Evolutionary conservation across 2,797 vertebrate genomes (phyloP), one percentile per base, ranked within the genome.

Genomic region (Molossus molossus): DNA sequence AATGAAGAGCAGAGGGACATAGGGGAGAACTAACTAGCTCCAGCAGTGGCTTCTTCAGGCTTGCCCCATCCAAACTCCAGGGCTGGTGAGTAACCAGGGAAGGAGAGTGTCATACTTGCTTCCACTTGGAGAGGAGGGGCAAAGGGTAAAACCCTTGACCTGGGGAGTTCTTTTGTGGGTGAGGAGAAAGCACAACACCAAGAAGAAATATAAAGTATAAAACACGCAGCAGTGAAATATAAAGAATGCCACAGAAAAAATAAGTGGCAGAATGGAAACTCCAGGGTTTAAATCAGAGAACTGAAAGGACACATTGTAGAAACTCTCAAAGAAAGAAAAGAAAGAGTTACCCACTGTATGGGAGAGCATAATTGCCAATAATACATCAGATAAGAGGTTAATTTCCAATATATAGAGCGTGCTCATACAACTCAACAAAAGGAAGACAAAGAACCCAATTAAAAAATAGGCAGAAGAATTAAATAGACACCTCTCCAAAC

Each of bases 161-260:
- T 75, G 37, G 4, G 29, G 21, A 45, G 12, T 14, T 73, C 27
- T 17, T 27, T 80, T 62, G 29, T 58, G 9, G 5, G 29, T 67
- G 33, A 83, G 9, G 18, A 72, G 27, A n/a, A 72, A 84, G 58
- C n/a, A 21, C 27, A 67, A 58, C 53, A 64, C 18, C 27, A 58
- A 72, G 48, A 60, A 50, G 65, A 96, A 77, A 55, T 8, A 55
- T 45, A 40, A 83, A 75, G 10, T 23, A 33, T 4, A 75, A 73
- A 65, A 82, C 45, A 86, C 2, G 13, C 27, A 27, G 6, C 1
- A 70, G 27, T 72, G 75, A 90, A 77, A 77, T 33, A 77, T 33
- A 40, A 81, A 92, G 53, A 92, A 85, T 27, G 18, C 5, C 82
- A 87, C 27, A 6, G 33, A 40, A 93, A 27, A 96, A 89, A 77